Evolutionary conservation across 2,797 vertebrate genomes (phyloP).

Genomic region (Lithobates pipiens): DNA sequence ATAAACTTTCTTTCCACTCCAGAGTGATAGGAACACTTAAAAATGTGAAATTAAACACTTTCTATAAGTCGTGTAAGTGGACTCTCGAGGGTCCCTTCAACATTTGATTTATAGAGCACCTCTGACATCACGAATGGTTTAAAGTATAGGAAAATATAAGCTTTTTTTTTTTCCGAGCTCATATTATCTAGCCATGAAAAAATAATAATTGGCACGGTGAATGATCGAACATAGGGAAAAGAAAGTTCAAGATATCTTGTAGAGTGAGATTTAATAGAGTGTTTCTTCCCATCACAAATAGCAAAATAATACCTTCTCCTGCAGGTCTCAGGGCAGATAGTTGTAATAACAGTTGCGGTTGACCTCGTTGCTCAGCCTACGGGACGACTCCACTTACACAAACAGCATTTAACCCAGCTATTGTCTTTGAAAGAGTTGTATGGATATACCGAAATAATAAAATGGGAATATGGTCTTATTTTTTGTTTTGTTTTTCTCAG

Average conservation of each 20-base stretch:
- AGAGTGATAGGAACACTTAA: not conserved
- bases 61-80: constrained; percentile 9
- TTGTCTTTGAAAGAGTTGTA: too few relatives aligned
- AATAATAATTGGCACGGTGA: not conserved
- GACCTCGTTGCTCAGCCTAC: too few relatives aligned
- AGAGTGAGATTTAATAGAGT: not conserved
- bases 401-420: too few relatives aligned
- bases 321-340: not conserved
- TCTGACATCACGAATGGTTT: not conserved
- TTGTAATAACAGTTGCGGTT: too few relatives aligned
- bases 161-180: not conserved
- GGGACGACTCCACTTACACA: too few relatives aligned
- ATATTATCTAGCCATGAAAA: not conserved
- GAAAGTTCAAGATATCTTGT: not conserved
- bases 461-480: too few relatives aligned
- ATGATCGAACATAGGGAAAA: not conserved
- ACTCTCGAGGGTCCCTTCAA: not conserved
- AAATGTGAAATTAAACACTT: not conserved
- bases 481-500: too few relatives aligned
- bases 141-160: not conserved
- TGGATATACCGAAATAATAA: too few relatives aligned
- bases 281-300: not conserved
- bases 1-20: not conserved
- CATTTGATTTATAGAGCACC: constrained; percentile 21
- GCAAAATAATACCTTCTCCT: not conserved